These are phyloP conservation scores for Teleogryllus occipitalis DNA, from an alignment of 1,140 invertebrate species.

Conservation along the genomic window DNA sequence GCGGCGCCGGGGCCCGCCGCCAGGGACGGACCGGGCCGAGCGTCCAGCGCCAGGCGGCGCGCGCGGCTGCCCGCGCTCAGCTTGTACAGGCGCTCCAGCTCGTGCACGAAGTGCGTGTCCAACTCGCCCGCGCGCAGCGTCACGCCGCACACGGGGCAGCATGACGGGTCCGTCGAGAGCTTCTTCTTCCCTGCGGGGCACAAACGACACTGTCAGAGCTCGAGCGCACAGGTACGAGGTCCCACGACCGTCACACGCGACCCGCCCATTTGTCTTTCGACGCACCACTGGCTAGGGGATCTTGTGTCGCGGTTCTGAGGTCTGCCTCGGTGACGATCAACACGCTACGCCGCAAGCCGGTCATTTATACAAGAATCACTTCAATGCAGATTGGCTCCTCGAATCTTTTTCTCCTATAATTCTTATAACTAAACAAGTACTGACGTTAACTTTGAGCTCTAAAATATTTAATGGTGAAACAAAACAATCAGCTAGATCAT, in stretches of 20 bases:
- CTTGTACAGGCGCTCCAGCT: constrained; percentile 65
- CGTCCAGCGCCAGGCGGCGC: constrained; percentile 31
- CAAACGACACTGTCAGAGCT: not conserved
- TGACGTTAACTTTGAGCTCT: too few species aligned
- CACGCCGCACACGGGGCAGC: constrained; percentile 71
- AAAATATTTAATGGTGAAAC: too few species aligned
- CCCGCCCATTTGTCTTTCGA: too few species aligned
- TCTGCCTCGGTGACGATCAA: too few species aligned
- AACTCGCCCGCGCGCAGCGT: constrained; percentile 64
- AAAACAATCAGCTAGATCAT: too few species aligned
- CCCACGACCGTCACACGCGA: not conserved
- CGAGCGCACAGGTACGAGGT: not conserved
- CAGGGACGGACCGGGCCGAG: constrained; percentile 27
- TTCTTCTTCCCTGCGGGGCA: constrained; percentile 32
- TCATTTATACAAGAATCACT: too few species aligned
- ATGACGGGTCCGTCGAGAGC: constrained; percentile 49
- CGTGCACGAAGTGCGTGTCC: constrained; percentile 63
- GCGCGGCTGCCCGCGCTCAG: constrained; percentile 44
- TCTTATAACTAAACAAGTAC: too few species aligned
- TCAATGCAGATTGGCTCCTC: too few species aligned
- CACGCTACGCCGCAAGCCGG: too few species aligned
- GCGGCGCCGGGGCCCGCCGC: constrained; percentile 34
- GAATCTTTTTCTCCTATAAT: too few species aligned
- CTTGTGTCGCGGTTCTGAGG: too few species aligned
- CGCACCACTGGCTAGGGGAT: too few species aligned